Conservation (phyloP, 2,797 vertebrate genomes). For the Melanotaenia nigrans region DNA sequence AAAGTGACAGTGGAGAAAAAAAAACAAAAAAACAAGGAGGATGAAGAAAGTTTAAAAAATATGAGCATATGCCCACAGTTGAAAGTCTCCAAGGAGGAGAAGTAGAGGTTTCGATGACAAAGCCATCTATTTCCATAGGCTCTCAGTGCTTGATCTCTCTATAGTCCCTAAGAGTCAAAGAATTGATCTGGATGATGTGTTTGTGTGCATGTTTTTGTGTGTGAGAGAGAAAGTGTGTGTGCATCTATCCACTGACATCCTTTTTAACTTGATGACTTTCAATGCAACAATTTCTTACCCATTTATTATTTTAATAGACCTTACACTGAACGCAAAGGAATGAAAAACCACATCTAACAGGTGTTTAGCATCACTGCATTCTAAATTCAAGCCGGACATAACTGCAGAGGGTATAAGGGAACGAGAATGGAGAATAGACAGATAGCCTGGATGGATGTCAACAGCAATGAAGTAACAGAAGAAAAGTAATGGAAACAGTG, state of each 20-base stretch:
- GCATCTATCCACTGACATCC: slow-evolving; percentile 87
- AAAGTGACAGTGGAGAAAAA: neutral
- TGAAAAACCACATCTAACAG: slow-evolving; percentile 88
- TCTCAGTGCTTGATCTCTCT: slow-evolving; percentile 88
- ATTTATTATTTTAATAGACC: slow-evolving; percentile 73
- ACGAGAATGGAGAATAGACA: slow-evolving; percentile 32
- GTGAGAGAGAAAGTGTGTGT: slow-evolving; percentile 64
- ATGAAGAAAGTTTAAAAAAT: slow-evolving; percentile 61
- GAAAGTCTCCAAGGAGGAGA: slow-evolving; percentile 54
- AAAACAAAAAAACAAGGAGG: slow-evolving; percentile 28
- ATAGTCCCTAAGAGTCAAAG: slow-evolving; percentile 90
- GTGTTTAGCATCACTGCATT: slow-evolving; percentile 84
- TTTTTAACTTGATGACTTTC: slow-evolving; percentile 79
- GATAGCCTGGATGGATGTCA: slow-evolving; percentile 66
- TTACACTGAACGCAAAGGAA: slow-evolving; percentile 84
- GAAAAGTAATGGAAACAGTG: slow-evolving; percentile 52
- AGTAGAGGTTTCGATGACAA: slow-evolving; percentile 75
- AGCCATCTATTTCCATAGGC: slow-evolving; percentile 85
- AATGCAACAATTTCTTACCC: slow-evolving; percentile 86
- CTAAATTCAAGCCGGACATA: slow-evolving; percentile 48
- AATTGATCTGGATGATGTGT: slow-evolving; percentile 92
- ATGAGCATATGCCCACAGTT: slow-evolving; percentile 65
- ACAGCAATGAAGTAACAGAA: slow-evolving; percentile 74
- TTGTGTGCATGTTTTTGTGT: slow-evolving; percentile 76
- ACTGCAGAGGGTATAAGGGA: slow-evolving; percentile 28